Evolutionary conservation across 2,797 vertebrate species (phyloP).

Genomic region (Ptychadena robeensis): DNA sequence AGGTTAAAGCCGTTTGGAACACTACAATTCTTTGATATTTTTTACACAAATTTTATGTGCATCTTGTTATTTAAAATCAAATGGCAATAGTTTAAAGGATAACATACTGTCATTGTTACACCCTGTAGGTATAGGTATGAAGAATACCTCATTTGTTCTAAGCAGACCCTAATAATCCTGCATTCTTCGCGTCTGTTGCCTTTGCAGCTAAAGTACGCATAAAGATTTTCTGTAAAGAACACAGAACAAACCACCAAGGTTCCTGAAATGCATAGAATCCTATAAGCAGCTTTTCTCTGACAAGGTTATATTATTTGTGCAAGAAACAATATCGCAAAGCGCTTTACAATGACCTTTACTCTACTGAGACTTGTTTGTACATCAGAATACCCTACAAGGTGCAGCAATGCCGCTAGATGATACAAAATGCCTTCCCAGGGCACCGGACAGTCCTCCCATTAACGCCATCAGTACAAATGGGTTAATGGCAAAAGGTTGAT

Average conservation of each 20-base stretch:
- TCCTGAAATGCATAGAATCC: slow-evolving; percentile 22
- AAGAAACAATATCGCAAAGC: slow-evolving; percentile 67
- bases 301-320: slow-evolving; percentile 59
- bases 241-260: slow-evolving; percentile 9
- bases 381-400: slow-evolving; percentile 72
- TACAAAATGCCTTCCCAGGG: slow-evolving; percentile 63
- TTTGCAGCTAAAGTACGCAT: background rate
- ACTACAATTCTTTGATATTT: too few species aligned
- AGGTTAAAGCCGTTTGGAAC: too few species aligned
- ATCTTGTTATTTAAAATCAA: too few species aligned
- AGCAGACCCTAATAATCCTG: slow-evolving; percentile 1
- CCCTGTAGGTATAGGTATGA: background rate
- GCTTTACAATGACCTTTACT: slow-evolving; percentile 70
- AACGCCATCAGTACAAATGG: slow-evolving; percentile 79
- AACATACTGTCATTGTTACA: background rate
- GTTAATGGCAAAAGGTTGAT: slow-evolving; percentile 79
- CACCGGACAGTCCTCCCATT: slow-evolving; percentile 67
- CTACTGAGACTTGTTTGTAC: slow-evolving; percentile 70
- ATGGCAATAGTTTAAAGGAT: background rate
- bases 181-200: background rate
- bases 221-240: slow-evolving; percentile 2
- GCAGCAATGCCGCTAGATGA: slow-evolving; percentile 65
- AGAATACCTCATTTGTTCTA: background rate
- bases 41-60: too few species aligned
- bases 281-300: slow-evolving; percentile 41